These are phyloP conservation scores for Castor canadensis DNA, from an alignment of 2,113 vertebrate genomes.

Conservation along the genomic window DNA sequence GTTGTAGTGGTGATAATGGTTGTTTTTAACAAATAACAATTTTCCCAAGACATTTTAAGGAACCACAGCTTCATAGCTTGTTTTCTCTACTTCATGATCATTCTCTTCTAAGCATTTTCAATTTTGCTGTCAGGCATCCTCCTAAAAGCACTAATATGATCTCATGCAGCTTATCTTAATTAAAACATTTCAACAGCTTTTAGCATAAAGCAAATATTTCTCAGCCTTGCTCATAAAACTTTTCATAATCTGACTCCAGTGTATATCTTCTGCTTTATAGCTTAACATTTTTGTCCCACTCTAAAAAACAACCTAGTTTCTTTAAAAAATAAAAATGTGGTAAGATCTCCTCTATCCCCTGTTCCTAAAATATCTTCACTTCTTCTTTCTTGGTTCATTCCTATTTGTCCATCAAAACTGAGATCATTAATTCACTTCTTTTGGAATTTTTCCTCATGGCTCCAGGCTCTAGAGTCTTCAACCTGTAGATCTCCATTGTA, in stretches of 20 bases:
- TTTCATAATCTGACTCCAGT: background rate
- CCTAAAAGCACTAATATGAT: constrained; percentile 23
- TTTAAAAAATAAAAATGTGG: no score
- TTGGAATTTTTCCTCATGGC: background rate
- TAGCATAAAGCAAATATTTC: background rate
- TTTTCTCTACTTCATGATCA: background rate
- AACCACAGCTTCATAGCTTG: background rate
- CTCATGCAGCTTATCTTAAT: constrained; percentile 38
- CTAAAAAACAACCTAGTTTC: background rate
- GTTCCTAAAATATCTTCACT: background rate
- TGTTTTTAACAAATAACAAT: background rate
- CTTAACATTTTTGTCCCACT: background rate
- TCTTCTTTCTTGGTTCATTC: background rate
- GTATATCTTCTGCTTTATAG: background rate
- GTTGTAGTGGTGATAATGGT: fast-evolving
- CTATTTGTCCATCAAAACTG: background rate
- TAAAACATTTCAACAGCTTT: constrained; percentile 42
- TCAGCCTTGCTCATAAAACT: background rate
- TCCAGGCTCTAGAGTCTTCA: background rate
- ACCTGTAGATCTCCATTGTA: background rate
- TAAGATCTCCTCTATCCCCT: no score
- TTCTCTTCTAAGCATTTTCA: constrained; percentile 15
- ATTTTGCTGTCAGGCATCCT: background rate
- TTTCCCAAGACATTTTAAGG: background rate
- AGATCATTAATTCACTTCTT: background rate